Percentiles rank a stretch among this genome's conserved stretches.
These are phyloP conservation scores for Operophtera brumata DNA, from an alignment of 2,888 invertebrate species.

Conservation along the genomic window DNA sequence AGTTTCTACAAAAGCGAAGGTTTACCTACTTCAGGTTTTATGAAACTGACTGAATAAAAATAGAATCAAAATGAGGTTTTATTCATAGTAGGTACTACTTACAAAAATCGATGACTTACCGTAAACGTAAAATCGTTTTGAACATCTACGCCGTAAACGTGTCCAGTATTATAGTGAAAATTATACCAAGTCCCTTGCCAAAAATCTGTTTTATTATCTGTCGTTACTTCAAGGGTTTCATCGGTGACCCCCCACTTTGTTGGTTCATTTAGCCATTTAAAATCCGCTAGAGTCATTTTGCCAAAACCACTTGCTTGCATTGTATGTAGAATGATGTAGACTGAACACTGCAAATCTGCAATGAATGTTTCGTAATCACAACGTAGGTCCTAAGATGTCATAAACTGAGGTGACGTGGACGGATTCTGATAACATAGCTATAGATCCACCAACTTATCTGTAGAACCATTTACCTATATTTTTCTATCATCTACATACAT, in stretches of 20 bases:
- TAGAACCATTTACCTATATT: too few relatives aligned
- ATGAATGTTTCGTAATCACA: too few relatives aligned
- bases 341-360: too few relatives aligned
- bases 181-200: constrained; percentile 67
- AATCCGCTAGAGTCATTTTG: constrained; percentile 35
- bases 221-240: constrained; percentile 46
- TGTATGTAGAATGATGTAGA: not conserved
- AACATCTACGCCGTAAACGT: constrained; percentile 54
- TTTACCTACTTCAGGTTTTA: not conserved
- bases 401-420: too few relatives aligned
- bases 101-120: constrained; percentile 39
- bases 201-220: constrained; percentile 62
- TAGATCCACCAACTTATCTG: too few relatives aligned
- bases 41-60: not conserved
- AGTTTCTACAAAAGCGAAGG: not conserved
- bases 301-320: constrained; percentile 15
- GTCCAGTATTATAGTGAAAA: constrained; percentile 56
- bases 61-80: too few relatives aligned
- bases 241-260: constrained; percentile 44
- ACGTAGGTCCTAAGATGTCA: too few relatives aligned
- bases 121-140: constrained; percentile 57
- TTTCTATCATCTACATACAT: too few relatives aligned
- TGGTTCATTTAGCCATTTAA: constrained; percentile 64
- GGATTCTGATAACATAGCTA: too few relatives aligned
- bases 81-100: not conserved